These are phyloP conservation scores for Chaetorhynchus papuensis DNA, from an alignment of 2,113 vertebrate genomes.

Conservation along the genomic window DNA sequence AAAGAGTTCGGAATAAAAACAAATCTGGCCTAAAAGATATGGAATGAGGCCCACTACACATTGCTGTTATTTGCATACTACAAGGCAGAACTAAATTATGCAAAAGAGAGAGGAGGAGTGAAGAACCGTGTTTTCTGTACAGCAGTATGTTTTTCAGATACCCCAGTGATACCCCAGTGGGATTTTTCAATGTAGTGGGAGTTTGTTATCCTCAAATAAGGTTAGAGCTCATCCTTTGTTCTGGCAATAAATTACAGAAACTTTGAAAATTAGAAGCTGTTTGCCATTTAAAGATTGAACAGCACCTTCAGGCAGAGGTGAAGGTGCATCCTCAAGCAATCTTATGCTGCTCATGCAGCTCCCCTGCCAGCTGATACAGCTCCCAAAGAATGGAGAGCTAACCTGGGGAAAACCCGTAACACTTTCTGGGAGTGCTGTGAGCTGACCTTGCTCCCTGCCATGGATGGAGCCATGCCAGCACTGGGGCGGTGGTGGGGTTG, in stretches of 20 bases:
- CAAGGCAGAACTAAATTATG: conserved; percentile 7
- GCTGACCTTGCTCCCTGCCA: neutral
- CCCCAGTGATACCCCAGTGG: neutral
- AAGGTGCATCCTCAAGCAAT: neutral
- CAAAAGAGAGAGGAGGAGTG: neutral
- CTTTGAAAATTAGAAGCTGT: neutral
- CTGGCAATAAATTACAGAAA: neutral
- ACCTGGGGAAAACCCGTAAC: neutral
- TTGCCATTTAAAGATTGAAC: neutral
- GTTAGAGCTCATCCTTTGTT: neutral
- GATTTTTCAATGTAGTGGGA: neutral
- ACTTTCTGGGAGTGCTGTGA: neutral
- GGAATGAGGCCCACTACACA: neutral
- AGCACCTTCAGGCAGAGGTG: neutral
- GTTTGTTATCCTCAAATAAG: neutral
- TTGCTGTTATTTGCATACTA: conserved; percentile 33
- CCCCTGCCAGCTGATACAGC: neutral
- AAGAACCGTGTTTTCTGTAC: neutral
- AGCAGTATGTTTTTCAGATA: neutral
- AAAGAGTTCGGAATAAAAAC: neutral
- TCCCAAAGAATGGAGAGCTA: neutral
- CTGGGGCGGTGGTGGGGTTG: neutral
- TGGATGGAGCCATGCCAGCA: neutral
- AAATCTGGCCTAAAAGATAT: neutral
- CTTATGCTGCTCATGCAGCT: neutral